Percentiles rank a stretch among this genome's conserved stretches.
phyloP scores from a whole-genome alignment of 2,797 vertebrate species.

The Dipus sagitta region DNA sequence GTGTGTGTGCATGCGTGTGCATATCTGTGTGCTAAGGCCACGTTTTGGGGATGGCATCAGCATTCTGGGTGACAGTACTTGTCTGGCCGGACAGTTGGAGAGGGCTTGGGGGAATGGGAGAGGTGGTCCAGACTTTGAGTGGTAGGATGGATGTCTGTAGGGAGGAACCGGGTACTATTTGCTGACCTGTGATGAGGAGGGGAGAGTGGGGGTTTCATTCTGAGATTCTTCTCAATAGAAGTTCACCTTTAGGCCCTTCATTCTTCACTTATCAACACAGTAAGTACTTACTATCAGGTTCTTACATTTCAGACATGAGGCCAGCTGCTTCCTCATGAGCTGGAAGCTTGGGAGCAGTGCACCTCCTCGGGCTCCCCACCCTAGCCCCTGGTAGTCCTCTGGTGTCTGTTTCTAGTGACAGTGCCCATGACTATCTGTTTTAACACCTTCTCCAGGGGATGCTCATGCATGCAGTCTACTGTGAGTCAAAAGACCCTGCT shows the following conservation, averaged over 20 bases:
- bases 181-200: not conserved
- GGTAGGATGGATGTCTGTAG: not conserved
- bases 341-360: conserved; percentile 4
- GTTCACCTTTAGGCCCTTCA: not conserved
- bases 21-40: not conserved
- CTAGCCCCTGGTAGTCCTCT: not conserved
- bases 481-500: not conserved
- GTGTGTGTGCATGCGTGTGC: rapidly evolving
- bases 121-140: not conserved
- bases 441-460: not conserved
- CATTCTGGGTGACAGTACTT: not conserved
- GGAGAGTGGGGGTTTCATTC: not conserved
- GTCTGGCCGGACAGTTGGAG: not conserved
- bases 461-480: not conserved
- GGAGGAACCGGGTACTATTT: not conserved
- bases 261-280: not conserved
- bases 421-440: not conserved
- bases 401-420: not conserved
- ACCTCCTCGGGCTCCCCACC: not conserved
- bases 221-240: not conserved
- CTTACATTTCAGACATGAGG: not conserved
- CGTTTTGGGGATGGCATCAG: not conserved
- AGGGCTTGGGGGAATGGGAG: not conserved
- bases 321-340: not conserved
- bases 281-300: not conserved